phyloP scores from a whole-genome alignment of 1,140 invertebrate genomes.

The Dendroctonus ponderosae region DNA sequence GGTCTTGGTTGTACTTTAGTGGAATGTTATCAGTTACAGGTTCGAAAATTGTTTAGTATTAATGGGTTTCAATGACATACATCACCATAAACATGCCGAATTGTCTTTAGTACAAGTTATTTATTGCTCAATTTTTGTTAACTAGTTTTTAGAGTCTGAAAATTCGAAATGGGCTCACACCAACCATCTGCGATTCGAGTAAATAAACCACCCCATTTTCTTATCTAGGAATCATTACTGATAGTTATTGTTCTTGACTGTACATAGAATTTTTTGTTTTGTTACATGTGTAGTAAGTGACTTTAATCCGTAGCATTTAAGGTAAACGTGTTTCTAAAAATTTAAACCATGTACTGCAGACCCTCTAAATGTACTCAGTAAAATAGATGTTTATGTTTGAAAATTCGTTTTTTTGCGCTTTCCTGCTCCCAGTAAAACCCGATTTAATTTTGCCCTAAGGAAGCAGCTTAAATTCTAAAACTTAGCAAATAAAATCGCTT shows the following conservation, averaged over 20 bases:
- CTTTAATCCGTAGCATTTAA: not conserved
- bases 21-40: too few species aligned
- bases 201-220: too few species aligned
- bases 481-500: constrained; percentile 11
- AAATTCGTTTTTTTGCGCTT: not conserved
- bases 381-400: constrained; percentile 1
- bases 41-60: too few species aligned
- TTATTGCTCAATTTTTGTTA: constrained; percentile 27
- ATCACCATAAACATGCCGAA: too few species aligned
- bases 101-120: not conserved
- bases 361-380: not conserved
- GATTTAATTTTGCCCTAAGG: too few species aligned
- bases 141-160: not conserved
- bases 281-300: constrained; percentile 12
- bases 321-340: not conserved
- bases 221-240: too few species aligned
- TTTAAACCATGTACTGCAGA: constrained; percentile 6
- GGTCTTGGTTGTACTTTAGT: too few species aligned
- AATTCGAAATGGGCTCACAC: too few species aligned
- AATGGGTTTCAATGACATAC: too few species aligned
- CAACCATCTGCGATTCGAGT: too few species aligned
- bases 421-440: not conserved
- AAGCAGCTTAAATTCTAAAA: constrained; percentile 14
- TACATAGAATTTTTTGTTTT: constrained; percentile 5
- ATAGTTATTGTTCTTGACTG: not conserved